phyloP scores from a whole-genome alignment of 2,888 invertebrate genomes.

The Andrena haemorrhoa region DNA sequence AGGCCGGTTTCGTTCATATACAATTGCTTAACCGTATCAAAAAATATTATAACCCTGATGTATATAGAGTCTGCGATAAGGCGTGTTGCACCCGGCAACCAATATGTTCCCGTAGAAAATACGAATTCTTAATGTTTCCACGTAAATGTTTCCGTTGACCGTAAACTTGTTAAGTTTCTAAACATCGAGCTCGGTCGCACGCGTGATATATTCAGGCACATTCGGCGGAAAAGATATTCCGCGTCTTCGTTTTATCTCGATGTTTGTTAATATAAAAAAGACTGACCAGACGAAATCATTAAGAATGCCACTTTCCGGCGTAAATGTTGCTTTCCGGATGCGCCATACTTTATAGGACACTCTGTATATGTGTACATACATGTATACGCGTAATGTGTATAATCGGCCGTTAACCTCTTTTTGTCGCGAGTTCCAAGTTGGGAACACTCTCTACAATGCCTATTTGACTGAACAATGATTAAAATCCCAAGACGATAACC shows the following conservation, averaged over 20 bases:
- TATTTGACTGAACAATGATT: conserved; percentile 10
- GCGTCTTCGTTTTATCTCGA: background rate
- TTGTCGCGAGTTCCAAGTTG: conserved; percentile 15
- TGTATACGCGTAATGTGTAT: conserved; percentile 29
- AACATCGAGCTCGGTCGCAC: background rate
- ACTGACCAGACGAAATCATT: background rate
- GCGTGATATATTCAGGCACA: background rate
- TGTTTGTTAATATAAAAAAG: background rate
- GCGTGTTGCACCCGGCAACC: conserved; percentile 17
- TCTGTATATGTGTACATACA: conserved; percentile 39
- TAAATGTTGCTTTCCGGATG: conserved; percentile 16
- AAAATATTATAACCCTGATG: conserved; percentile 47
- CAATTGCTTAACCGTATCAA: conserved; percentile 51
- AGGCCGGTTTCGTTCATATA: conserved; percentile 42
- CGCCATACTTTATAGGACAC: conserved; percentile 24
- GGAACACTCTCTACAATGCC: background rate
- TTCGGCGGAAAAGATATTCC: background rate
- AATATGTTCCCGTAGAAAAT: background rate
- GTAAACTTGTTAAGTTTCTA: background rate
- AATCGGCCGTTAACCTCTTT: conserved; percentile 53
- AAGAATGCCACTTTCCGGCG: background rate
- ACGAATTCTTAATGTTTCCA: background rate
- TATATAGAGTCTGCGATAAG: conserved; percentile 29
- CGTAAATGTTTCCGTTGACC: background rate
- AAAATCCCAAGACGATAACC: background rate